Conservation (phyloP, 2,113 vertebrate species). For the Pangasianodon gigas region DNA sequence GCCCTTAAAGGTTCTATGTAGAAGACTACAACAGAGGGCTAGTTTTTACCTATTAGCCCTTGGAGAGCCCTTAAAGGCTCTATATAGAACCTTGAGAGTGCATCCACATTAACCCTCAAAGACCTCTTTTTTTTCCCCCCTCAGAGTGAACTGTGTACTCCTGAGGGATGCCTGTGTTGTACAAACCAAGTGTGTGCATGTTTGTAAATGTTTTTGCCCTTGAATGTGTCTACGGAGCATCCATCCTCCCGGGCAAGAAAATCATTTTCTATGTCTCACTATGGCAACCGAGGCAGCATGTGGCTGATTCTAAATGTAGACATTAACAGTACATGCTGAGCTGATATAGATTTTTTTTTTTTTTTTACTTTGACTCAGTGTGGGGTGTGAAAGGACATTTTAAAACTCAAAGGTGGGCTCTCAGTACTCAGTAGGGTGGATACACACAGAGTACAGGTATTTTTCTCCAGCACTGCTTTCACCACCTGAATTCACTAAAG, state of each 20-base stretch:
- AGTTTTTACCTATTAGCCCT: neutral
- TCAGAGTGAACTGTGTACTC: neutral
- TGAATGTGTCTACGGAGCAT: neutral
- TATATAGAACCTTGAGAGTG: neutral
- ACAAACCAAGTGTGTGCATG: neutral
- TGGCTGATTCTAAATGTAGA: conserved; percentile 32
- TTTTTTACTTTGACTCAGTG: neutral
- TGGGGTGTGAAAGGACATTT: neutral
- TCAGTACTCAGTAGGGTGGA: neutral
- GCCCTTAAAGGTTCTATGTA: neutral
- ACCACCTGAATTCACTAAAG: neutral
- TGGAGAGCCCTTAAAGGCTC: neutral
- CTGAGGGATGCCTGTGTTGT: neutral
- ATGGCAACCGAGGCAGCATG: conserved; percentile 13
- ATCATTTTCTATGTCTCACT: conserved; percentile 11
- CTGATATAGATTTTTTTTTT: neutral
- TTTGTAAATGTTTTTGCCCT: neutral
- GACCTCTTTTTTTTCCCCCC: neutral
- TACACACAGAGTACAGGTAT: neutral
- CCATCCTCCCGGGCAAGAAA: neutral
- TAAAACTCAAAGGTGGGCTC: neutral
- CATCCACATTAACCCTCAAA: neutral
- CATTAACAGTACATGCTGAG: neutral
- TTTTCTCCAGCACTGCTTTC: neutral
- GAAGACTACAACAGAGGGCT: neutral